A percentile compares a stretch with the other conserved stretches of the same genome.
Conservation (phyloP, 2,113 vertebrate species). For the Pygoscelis antarcticus region DNA sequence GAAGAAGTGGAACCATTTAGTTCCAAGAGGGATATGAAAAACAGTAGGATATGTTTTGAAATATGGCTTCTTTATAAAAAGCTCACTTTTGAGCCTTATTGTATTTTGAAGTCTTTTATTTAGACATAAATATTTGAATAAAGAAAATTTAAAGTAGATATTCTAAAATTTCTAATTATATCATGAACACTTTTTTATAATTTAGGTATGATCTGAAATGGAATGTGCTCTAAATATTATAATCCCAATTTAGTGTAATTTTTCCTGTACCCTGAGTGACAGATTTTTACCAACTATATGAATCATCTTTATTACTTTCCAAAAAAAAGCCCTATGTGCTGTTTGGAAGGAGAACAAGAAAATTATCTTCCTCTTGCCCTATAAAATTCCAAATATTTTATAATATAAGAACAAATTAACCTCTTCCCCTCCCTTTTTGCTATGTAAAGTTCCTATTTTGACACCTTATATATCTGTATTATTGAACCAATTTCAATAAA, state of each 20-base stretch:
- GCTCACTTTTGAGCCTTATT: neutral
- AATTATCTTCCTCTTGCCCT: neutral
- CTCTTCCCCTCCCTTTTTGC: neutral
- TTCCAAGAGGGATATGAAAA: neutral
- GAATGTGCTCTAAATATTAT: neutral
- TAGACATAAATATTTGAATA: neutral
- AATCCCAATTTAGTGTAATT: neutral
- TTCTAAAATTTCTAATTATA: too few relatives aligned
- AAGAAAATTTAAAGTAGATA: neutral
- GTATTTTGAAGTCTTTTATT: neutral
- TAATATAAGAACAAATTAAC: neutral
- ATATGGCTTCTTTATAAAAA: neutral
- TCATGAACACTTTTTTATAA: neutral
- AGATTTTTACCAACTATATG: neutral
- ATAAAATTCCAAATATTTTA: neutral
- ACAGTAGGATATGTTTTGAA: neutral
- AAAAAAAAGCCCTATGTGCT: neutral
- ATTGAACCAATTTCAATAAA: neutral
- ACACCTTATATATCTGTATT: neutral
- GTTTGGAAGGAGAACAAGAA: neutral
- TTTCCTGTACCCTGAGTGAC: neutral
- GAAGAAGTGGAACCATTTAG: neutral
- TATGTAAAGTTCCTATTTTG: neutral
- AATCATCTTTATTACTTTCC: neutral
- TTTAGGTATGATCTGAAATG: neutral